phyloP scores from a whole-genome alignment of 2,113 vertebrate genomes.

The Cebidichthys violaceus region DNA sequence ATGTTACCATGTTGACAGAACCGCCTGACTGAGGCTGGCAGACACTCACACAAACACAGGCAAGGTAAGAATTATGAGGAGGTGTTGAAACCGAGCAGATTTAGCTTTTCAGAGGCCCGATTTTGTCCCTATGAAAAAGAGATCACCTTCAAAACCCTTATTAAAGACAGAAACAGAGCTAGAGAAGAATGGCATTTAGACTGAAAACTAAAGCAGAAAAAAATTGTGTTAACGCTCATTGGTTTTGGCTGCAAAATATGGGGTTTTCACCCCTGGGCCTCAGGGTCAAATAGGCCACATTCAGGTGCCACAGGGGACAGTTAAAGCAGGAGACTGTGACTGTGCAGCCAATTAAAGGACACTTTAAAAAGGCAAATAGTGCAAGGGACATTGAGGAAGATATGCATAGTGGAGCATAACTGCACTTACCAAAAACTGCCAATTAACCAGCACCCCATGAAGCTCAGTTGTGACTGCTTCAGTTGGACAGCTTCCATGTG shows the following conservation, averaged over 20 bases:
- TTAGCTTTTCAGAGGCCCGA: constrained; percentile 62
- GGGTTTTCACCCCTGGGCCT: constrained; percentile 49
- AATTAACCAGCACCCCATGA: constrained; percentile 80
- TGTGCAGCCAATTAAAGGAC: constrained; percentile 79
- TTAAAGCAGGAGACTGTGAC: constrained; percentile 80
- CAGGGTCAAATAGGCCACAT: constrained; percentile 72
- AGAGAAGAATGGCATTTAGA: constrained; percentile 1
- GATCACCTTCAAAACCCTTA: constrained; percentile 58
- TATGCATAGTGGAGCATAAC: constrained; percentile 80
- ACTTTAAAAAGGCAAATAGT: constrained; percentile 68
- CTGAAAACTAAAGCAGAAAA: constrained; percentile 5
- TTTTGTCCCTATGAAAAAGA: constrained; percentile 30
- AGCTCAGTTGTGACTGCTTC: constrained; percentile 68
- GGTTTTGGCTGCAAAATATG: constrained; percentile 32
- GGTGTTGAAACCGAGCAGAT: constrained; percentile 80
- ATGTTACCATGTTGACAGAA: constrained; percentile 72
- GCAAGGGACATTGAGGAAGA: constrained; percentile 72
- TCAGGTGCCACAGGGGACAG: constrained; percentile 74
- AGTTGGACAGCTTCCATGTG: constrained; percentile 69
- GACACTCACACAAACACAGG: constrained; percentile 61
- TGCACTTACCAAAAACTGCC: constrained; percentile 72
- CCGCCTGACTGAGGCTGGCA: constrained; percentile 29
- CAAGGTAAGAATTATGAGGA: constrained; percentile 70
- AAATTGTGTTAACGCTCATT: constrained; percentile 7
- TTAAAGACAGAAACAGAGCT: constrained; percentile 29